Base-by-base conservation (phyloP, 2,888 invertebrate species). In the Phasia obesa region DNA sequence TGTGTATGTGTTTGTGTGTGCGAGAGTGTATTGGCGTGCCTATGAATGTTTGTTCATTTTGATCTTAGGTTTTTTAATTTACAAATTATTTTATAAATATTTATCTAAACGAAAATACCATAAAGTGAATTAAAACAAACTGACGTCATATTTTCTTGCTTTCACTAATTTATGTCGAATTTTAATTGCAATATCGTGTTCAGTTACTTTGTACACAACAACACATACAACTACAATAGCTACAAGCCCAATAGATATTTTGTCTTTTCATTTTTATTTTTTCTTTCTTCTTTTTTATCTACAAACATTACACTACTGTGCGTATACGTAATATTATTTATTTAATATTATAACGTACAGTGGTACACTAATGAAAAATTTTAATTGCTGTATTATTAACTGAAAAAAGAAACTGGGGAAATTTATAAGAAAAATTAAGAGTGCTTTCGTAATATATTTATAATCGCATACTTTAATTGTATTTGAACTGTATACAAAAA, bases 31-130 rank as follows among this genome's bases (percentile, higher is more conserved):
- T 64, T 13, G 65, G 17, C 23, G 9, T 62, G 21, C 23, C 35
- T 44, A 57, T 71, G 42, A 44, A 49, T 49, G 47, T 69, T 59
- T 17, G 11, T 74, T 62, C 15, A 42, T 69, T 57, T 73, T 51
- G 31, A 73, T 53, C 31, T 69, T 42, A 38, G 44, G 44, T 70
- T 81, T 62, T n/a, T 69, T 70, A 60, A 71, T 64, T 80, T 62
- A 73, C 76, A 75, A 53, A 27, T 80, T 80, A 69, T 49, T 69
- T 67, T 53, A 55, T 49, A 73, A 62, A 74, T 74, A 69, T 78
- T 78, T 74, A 59, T 65, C 47, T 60, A 13, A 62, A 42, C 17
- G 60, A 35, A 67, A 57, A 67, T 53, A 77, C 17, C 25, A 44
- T 51, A 69, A 53, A 44, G 42, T 57, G 53, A 62, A 73, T 62